Evolutionary conservation across 2,888 invertebrate species (phyloP), one percentile per base, ranked within the genome.

Genomic region (Ochropacha duplaris): DNA sequence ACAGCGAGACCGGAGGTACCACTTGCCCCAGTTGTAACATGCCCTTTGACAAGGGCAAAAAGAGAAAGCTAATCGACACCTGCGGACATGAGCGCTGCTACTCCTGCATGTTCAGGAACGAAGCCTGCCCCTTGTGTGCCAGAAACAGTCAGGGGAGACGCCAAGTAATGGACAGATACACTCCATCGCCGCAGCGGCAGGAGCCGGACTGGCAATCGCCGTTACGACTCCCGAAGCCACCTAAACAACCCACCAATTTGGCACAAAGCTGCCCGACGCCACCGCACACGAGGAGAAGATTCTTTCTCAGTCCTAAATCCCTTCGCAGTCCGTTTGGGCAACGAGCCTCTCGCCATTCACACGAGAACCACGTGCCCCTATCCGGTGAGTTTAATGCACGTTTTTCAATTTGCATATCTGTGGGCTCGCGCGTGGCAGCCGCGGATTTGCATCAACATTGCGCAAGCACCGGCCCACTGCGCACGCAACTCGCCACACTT

Each of bases 71-170:
- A 81, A 98, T 98, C 84, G 98, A 99, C 93, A 96, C 97, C 63
- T 99, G 98, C 90, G 98, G 98, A 71, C 98, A 99, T 94, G 98
- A 98, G 86, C 94, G 98, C 65, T 98, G 98, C 90, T 98, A 98
- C 94, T 96, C 97, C 71, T 98, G 98, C 90, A 96, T 98, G 95
- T 98, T 98, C 93, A 96, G 96, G 76, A 97, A 96, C 93, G 97
- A 98, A 88, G 95, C 96, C 66, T 99, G 99, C 87, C 98, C 98
- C 39, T 94, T 98, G 67, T 98, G 98, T 87, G 91, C 93, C 49
- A 88, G 92, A 54, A 90, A 84, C 74, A 90, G 78, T 61, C 90
- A 92, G 57, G 80, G 72, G 16, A 78, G 84, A 66, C 83, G 85
- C 64, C 94, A 86, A 84, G 90, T 74, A 52, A 87, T 88, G 88